Percentiles rank a stretch among this genome's conserved stretches.
Evolutionary conservation across 2,888 invertebrate genomes (phyloP).

Genomic region (Apotomis turbidana): DNA sequence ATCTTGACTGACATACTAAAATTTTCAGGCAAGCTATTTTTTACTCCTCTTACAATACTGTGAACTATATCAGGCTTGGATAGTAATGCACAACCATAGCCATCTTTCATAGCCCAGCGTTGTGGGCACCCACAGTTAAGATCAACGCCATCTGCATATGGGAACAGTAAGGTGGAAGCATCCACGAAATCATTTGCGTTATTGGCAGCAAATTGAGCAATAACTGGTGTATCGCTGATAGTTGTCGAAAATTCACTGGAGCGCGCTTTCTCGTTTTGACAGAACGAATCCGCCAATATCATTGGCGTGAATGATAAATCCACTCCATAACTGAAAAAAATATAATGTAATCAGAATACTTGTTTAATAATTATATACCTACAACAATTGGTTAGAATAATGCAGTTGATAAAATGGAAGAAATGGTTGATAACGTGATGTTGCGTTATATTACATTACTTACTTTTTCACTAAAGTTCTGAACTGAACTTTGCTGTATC

Average conservation of each 20-base stretch:
- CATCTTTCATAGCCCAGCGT: constrained; percentile 95
- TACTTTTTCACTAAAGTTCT: constrained; percentile 76
- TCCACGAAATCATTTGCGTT: constrained; percentile 91
- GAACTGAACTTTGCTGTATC: constrained; percentile 88
- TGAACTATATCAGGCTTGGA: constrained; percentile 92
- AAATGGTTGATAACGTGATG: not conserved
- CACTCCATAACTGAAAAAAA: constrained; percentile 88
- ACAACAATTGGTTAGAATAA: too few species aligned
- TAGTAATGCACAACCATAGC: constrained; percentile 93
- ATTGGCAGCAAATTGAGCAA: constrained; percentile 98
- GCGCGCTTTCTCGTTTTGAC: constrained; percentile 94
- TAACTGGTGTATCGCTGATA: constrained; percentile 90
- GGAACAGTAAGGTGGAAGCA: constrained; percentile 92
- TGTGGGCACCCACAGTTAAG: constrained; percentile 99
- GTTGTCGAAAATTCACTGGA: constrained; percentile 91
- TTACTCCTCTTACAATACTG: constrained; percentile 91
- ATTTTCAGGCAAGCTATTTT: constrained; percentile 87
- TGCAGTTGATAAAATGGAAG: too few species aligned
- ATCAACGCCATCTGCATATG: constrained; percentile 95
- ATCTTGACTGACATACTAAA: constrained; percentile 97
- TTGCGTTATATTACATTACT: constrained; percentile 49
- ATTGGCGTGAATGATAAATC: constrained; percentile 98
- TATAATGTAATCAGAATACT: constrained; percentile 8
- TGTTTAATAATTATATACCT: not conserved
- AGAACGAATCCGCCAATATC: constrained; percentile 97